Conservation (phyloP, 2,888 invertebrate genomes). For the Chrysopilus asiliformis region DNA sequence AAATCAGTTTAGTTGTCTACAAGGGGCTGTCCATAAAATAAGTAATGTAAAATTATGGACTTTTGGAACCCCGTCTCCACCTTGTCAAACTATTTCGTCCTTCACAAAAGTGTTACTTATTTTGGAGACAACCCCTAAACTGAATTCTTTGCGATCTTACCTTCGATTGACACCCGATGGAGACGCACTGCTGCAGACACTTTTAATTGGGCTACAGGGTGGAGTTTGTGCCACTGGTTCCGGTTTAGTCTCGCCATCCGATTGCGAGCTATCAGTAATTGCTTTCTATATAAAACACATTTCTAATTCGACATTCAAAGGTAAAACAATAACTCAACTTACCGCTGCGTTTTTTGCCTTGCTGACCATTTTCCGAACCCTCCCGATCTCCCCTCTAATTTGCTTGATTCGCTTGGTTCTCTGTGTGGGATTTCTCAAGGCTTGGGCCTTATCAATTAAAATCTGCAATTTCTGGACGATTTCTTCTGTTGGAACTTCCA, state of each 20-base stretch:
- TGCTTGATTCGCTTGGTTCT: constrained; percentile 45
- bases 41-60: too few species aligned
- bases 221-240: constrained; percentile 27
- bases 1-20: background rate
- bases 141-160: too few species aligned
- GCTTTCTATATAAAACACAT: constrained; percentile 9
- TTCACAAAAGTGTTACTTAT: too few species aligned
- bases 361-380: constrained; percentile 36
- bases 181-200: constrained; percentile 26
- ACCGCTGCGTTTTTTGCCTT: constrained; percentile 24
- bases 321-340: too few species aligned
- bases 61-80: too few species aligned
- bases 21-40: too few species aligned
- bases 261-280: constrained; percentile 30
- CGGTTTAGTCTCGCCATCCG: constrained; percentile 27
- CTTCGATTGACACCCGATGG: constrained; percentile 36
- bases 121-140: too few species aligned
- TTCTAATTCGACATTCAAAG: too few species aligned
- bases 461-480: constrained; percentile 41
- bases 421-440: constrained; percentile 44
- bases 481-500: constrained; percentile 25
- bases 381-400: constrained; percentile 44
- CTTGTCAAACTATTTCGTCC: too few species aligned
- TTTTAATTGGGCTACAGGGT: constrained; percentile 35
- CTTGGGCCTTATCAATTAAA: constrained; percentile 46